phyloP scores from a whole-genome alignment of 2,888 invertebrate genomes.

The Amorpha juglandis region DNA sequence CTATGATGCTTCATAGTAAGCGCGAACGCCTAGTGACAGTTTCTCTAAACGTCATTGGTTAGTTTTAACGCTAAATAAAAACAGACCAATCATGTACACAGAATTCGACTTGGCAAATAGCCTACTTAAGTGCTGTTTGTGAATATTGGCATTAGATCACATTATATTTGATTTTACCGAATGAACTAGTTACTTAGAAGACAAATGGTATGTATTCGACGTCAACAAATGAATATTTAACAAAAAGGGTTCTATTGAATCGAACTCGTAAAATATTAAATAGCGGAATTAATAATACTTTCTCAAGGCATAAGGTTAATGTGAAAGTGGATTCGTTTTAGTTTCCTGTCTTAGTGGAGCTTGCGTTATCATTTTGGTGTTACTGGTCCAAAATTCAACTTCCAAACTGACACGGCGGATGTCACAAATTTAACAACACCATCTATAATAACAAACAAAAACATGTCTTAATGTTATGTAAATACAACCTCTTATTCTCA shows the following conservation, averaged over 20 bases:
- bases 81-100: no score
- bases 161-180: no score
- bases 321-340: conserved; percentile 51
- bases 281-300: conserved; percentile 38
- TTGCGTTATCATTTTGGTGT: conserved; percentile 37
- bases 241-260: not conserved
- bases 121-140: no score
- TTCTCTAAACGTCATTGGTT: no score
- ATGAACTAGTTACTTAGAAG: no score
- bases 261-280: conserved; percentile 12
- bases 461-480: conserved; percentile 40
- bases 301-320: conserved; percentile 46
- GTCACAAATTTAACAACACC: conserved; percentile 51
- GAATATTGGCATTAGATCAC: no score
- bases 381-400: conserved; percentile 54
- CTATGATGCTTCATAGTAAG: no score
- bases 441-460: conserved; percentile 41
- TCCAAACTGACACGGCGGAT: conserved; percentile 59
- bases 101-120: no score
- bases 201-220: no score
- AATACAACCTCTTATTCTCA: conserved; percentile 48
- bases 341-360: conserved; percentile 51
- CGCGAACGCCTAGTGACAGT: no score
- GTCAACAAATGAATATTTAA: no score
- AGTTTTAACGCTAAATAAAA: no score